Percentiles rank a stretch among this genome's conserved stretches.
phyloP scores from a whole-genome alignment of 2,888 invertebrate species.

The Cheilosia impressa region DNA sequence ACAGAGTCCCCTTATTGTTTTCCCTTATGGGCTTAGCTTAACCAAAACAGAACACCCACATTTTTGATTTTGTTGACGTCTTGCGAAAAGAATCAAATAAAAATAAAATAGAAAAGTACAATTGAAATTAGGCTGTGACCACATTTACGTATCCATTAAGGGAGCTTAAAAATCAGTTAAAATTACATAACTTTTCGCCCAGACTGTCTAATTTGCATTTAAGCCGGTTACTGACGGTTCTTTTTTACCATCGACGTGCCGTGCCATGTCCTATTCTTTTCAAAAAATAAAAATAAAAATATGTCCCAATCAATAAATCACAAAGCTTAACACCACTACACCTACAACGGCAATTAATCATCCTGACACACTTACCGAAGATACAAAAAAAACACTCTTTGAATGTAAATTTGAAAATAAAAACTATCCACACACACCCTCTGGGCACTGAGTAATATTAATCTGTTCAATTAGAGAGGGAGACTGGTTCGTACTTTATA shows the following conservation, averaged over 20 bases:
- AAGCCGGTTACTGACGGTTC: neutral
- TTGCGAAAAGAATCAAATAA: no score
- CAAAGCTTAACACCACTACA: conserved; percentile 37
- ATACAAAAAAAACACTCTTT: conserved; percentile 1
- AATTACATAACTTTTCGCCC: neutral
- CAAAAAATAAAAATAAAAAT: neutral
- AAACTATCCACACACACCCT: conserved; percentile 19
- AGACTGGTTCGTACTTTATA: conserved; percentile 52
- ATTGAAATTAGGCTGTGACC: no score
- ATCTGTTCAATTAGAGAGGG: conserved; percentile 25
- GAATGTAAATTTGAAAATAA: conserved; percentile 29
- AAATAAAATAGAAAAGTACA: no score
- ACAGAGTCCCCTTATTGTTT: no score
- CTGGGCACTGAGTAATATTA: neutral
- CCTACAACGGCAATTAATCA: conserved; percentile 38
- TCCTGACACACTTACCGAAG: conserved; percentile 39
- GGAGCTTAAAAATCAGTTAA: no score
- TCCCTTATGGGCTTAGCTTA: no score
- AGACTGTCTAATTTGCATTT: conserved; percentile 29
- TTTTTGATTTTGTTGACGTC: no score
- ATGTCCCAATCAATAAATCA: conserved; percentile 45
- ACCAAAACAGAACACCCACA: no score
- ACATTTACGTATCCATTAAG: no score
- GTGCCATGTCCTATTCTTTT: conserved; percentile 21
- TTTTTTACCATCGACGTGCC: neutral